Conservation (phyloP, 2,888 invertebrate species). For the Diachrysia chrysitis region DNA sequence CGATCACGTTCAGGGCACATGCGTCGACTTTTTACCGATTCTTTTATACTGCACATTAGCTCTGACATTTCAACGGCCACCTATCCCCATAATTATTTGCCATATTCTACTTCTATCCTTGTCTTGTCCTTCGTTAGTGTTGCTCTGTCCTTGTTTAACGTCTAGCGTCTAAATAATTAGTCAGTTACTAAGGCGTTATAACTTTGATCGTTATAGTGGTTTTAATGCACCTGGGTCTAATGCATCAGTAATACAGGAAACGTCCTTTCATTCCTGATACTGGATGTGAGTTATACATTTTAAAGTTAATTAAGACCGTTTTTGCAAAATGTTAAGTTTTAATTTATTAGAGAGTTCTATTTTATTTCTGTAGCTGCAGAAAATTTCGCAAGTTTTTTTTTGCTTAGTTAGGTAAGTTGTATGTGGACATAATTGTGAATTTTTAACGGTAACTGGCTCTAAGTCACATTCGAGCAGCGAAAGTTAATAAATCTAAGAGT, state of each 20-base stretch:
- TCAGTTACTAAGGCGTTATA: slow-evolving; percentile 59
- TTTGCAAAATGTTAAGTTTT: not conserved
- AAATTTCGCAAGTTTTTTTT: too few species aligned
- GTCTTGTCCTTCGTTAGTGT: slow-evolving; percentile 51
- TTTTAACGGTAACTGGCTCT: too few species aligned
- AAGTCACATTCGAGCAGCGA: too few species aligned
- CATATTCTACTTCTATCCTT: slow-evolving; percentile 59
- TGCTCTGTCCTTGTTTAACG: slow-evolving; percentile 63
- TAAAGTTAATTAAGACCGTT: slow-evolving; percentile 15
- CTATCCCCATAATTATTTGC: slow-evolving; percentile 71
- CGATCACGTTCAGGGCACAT: slow-evolving; percentile 55
- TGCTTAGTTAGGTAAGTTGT: too few species aligned
- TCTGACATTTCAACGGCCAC: slow-evolving; percentile 81
- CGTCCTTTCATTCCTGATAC: slow-evolving; percentile 44
- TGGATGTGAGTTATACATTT: slow-evolving; percentile 18
- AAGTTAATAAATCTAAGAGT: not conserved
- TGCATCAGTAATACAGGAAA: slow-evolving; percentile 60
- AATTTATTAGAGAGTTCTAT: too few species aligned
- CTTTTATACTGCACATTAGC: slow-evolving; percentile 70
- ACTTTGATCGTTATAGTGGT: slow-evolving; percentile 61
- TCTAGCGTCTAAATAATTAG: slow-evolving; percentile 65
- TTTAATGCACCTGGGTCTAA: slow-evolving; percentile 60
- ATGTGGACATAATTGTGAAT: too few species aligned
- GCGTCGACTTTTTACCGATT: slow-evolving; percentile 70
- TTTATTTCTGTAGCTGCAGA: too few species aligned